These are phyloP conservation scores for Uropsilus gracilis DNA, from an alignment of 2,113 vertebrate species.

Conservation along the genomic window DNA sequence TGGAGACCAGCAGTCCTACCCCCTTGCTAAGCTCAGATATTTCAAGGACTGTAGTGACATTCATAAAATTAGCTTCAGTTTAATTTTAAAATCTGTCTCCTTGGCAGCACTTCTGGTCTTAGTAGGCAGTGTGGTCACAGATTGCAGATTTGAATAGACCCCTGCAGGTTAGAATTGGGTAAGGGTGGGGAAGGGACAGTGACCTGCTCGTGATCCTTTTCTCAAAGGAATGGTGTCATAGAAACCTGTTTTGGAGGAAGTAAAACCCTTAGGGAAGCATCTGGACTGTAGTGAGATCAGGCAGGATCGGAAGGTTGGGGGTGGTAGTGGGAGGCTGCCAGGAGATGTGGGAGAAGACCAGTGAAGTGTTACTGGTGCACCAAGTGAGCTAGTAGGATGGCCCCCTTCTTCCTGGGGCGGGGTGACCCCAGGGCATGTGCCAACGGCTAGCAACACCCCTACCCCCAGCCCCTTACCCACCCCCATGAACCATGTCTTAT, in stretches of 20 bases:
- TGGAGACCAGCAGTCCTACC: not conserved
- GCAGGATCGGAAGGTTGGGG: not conserved
- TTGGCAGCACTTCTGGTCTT: not conserved
- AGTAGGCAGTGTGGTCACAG: not conserved
- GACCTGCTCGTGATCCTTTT: not conserved
- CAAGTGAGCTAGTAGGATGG: not conserved
- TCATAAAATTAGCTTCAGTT: not conserved
- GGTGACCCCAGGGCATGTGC: not conserved
- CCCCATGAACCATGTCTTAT: no score
- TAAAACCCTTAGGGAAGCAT: not conserved
- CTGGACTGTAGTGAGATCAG: not conserved
- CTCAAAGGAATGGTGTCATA: not conserved
- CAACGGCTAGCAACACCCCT: fast-evolving
- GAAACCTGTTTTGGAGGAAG: not conserved
- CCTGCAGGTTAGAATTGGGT: not conserved
- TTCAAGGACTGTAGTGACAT: not conserved
- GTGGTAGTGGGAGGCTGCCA: not conserved
- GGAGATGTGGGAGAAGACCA: not conserved
- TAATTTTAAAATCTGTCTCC: not conserved
- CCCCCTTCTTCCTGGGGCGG: no score
- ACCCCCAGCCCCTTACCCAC: no score
- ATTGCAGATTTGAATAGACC: not conserved
- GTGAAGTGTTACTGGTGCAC: fast-evolving
- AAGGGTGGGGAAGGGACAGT: not conserved
- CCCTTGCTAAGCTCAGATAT: not conserved